Base-by-base conservation (phyloP, 2,888 invertebrate species). In the Heliconius erato region DNA sequence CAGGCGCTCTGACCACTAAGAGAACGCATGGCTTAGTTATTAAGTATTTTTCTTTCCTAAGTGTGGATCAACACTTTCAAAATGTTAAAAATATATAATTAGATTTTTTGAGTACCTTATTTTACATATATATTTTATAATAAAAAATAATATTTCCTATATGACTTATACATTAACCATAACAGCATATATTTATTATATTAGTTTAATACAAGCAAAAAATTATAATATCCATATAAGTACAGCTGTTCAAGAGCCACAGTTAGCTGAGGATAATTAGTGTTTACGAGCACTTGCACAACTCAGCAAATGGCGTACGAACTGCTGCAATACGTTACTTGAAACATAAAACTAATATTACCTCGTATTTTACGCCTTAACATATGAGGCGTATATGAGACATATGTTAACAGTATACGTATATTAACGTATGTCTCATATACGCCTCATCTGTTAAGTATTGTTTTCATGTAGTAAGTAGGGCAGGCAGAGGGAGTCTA, bases 201-300 rank as follows among this genome's bases (percentile, higher is more conserved):
- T 49, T 49, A 16, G 14, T 28, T 12, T 67, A 28, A 40, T 40
- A 11, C 1, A 40, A 40, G 1, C 35, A 9, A 40, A 40, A 40
- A 40, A 11, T 40, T 40, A 40, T 44, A 40, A 78, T 68, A 78
- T 68, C 68, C 78, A 78, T 68, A 68, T 67, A 49, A 67, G 67
- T 19, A 78, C 26, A 44, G 44, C 11, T 44, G 68, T 68, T 67
- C 67, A 68, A 67, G 67, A 78, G 68, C 49, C 28, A 78, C 67
- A 72, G 32, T 49, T 35, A 63, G n/a, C 59, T 69, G 67, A 28
- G 74, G 68, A 79, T 82, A 82, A 74, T 82, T 79, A 79, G 67
- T 67, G 74, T 79, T 82, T 79, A 82, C 79, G 82, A 82, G 74
- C 79, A 54, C 81, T 71, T 71, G 63, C 83, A 79, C 78, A 81